Evolutionary conservation across 2,888 invertebrate genomes (phyloP), one percentile per base, ranked within the genome.

Genomic region (Athalia cordata): DNA sequence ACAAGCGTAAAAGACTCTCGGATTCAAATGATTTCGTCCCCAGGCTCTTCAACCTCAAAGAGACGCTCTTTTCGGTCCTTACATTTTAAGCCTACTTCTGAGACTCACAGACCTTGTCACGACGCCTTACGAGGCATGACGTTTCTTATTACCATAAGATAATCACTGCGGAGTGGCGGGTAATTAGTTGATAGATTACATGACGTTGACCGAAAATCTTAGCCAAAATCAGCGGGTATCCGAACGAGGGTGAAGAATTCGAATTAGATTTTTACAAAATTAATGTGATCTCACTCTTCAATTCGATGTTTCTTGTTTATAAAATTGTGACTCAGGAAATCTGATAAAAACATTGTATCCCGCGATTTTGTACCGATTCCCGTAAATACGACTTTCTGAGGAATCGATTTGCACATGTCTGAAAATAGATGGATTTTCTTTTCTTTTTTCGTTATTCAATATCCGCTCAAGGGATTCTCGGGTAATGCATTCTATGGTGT

Each of bases 121-220:
- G 72, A 47, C 59, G 72, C 45, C 47, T 55, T 72, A 72, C 72
- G 59, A 59, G 72, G 13, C 72, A 45, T 47, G 72, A 72, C 72
- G 59, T 55, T 11, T 55, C 45, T 72, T 59, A 57, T 59, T 72
- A 59, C 59, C 11, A 59, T n/a, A 4, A 59, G 70, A 57, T 72
- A 72, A 72, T 59, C 15, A 57, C 68, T 11, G 59, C n/a, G 47
- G 47, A 29, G 29, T 29, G 13, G 13, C 11, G 47, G 3, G n/a
- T 62, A 5, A 8, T 62, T 29, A 15, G 8, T 62, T 29, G 62
- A 62, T n/a, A 8, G 29, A 62, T 62, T 7, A 29, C 29, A 8
- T 13, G 29, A 29, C 29, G 29, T 29, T 29, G 29, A 0, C 29
- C 29, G 29, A 29, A 29, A 29, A 29, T 29, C 29, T 29, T 29